These are phyloP conservation scores for Corvus cornix DNA, from an alignment of 2,113 vertebrate genomes.

Conservation along the genomic window DNA sequence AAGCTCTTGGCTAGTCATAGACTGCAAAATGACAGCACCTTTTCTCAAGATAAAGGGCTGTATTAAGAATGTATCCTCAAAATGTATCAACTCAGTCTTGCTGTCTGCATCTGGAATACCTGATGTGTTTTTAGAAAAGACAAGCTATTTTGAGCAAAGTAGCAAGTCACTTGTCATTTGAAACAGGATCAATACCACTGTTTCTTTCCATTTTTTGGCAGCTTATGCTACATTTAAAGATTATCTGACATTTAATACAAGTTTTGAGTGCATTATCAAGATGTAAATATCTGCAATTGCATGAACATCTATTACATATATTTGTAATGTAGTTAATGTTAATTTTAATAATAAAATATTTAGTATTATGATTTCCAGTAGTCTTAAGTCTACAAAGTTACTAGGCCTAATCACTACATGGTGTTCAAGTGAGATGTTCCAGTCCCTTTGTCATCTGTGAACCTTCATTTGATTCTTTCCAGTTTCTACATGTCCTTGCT, in stretches of 20 bases:
- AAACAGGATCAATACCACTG: not conserved
- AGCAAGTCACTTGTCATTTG: not conserved
- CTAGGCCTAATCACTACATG: not conserved
- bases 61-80: not conserved
- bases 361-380: not conserved
- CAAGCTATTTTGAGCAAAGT: not conserved
- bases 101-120: not conserved
- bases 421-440: not conserved
- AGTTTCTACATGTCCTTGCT: not conserved
- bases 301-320: not conserved
- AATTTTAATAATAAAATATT: not conserved
- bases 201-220: not conserved
- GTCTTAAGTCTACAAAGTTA: not conserved
- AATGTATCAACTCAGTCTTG: not conserved
- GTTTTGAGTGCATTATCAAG: not conserved
- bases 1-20: not conserved
- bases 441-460: not conserved
- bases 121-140: not conserved
- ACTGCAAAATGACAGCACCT: not conserved
- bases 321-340: not conserved
- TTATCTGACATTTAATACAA: not conserved
- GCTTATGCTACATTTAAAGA: not conserved
- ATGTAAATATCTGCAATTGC: not conserved
- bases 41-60: not conserved
- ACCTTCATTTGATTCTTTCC: not conserved